Conservation (phyloP, 2,888 invertebrate genomes). For the Lasioglossum calceatum region DNA sequence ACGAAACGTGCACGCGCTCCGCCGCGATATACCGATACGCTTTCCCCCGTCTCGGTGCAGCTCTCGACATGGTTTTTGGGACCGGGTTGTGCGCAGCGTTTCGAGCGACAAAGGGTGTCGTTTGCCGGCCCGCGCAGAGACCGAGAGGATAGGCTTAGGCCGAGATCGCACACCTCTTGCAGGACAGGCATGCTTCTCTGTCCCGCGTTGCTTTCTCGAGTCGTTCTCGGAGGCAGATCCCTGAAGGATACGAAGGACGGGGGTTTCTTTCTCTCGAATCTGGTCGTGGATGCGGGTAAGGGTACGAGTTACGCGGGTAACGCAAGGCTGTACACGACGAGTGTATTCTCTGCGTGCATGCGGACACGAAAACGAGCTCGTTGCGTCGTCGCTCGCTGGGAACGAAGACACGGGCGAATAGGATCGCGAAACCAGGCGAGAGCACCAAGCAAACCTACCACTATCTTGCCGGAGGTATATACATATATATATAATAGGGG, state of each 20-base stretch:
- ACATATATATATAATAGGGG: neutral
- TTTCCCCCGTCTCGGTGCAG: neutral
- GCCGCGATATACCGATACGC: neutral
- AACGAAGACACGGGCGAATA: conserved; percentile 33
- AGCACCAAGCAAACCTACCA: conserved; percentile 5
- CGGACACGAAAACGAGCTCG: conserved; percentile 6
- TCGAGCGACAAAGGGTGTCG: neutral
- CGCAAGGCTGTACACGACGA: too few species aligned
- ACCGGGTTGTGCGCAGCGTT: neutral
- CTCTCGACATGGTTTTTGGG: neutral
- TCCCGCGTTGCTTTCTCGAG: neutral
- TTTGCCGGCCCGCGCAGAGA: neutral
- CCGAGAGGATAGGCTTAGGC: neutral
- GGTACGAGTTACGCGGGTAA: neutral
- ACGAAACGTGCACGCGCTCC: neutral
- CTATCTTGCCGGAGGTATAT: conserved; percentile 4
- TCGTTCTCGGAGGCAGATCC: neutral
- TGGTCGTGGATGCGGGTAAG: neutral
- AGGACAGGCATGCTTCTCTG: neutral
- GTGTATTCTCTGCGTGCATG: neutral
- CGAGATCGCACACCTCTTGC: neutral
- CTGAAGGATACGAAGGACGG: neutral
- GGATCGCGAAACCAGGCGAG: conserved; percentile 30
- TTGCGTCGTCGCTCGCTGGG: conserved; percentile 11
- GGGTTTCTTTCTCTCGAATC: neutral